These are phyloP conservation scores for Cinclus cinclus DNA, from an alignment of 2,113 vertebrate genomes.

Conservation along the genomic window DNA sequence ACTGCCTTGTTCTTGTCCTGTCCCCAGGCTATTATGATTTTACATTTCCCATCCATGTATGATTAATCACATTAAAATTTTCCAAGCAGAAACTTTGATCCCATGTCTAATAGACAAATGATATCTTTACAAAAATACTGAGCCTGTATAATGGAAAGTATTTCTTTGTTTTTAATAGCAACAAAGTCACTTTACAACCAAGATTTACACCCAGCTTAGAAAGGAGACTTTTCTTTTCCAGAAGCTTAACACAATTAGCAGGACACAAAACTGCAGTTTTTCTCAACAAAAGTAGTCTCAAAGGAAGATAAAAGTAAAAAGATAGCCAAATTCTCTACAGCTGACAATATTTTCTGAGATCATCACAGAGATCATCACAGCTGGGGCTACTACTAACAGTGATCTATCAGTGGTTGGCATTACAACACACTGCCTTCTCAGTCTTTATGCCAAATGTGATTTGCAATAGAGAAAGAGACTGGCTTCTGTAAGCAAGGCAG, in stretches of 20 bases:
- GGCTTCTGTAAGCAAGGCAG: neutral
- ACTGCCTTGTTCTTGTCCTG: neutral
- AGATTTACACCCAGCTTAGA: neutral
- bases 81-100: slow-evolving; percentile 19
- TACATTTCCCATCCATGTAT: neutral
- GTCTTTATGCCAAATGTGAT: neutral
- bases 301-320: neutral
- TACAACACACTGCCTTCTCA: neutral
- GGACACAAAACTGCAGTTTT: neutral
- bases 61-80: slow-evolving; percentile 48
- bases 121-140: neutral
- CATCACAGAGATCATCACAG: neutral
- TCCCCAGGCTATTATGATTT: neutral
- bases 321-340: neutral
- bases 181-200: neutral
- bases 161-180: neutral
- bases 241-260: neutral
- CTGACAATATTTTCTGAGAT: neutral
- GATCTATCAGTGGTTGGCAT: neutral
- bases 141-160: neutral
- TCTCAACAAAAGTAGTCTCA: neutral
- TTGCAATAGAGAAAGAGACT: slow-evolving; percentile 1
- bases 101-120: slow-evolving; percentile 5
- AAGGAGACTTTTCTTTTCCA: neutral
- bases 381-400: neutral